These are phyloP conservation scores for Lacerta viridis DNA, from an alignment of 2,797 vertebrate species.

Conservation along the genomic window DNA sequence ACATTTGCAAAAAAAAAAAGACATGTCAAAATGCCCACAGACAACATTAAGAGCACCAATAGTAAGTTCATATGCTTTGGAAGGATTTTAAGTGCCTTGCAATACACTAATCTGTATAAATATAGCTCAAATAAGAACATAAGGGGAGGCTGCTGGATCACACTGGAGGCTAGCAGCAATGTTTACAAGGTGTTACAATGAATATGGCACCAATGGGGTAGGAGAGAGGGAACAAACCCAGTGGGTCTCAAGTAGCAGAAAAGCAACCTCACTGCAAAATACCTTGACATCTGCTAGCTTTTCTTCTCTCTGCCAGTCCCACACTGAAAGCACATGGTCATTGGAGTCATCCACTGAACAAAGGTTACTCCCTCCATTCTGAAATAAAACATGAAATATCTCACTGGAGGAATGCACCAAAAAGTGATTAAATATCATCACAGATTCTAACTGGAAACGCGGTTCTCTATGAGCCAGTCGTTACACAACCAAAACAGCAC, in stretches of 20 bases:
- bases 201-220: not conserved
- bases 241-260: conserved; percentile 37
- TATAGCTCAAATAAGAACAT: too few relatives aligned
- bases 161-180: not conserved
- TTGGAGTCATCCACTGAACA: conserved; percentile 97
- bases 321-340: conserved; percentile 95
- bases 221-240: not conserved
- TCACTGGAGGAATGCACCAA: not conserved
- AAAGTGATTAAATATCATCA: conserved; percentile 13
- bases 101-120: too few relatives aligned
- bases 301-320: conserved; percentile 98
- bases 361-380: conserved; percentile 95
- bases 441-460: not conserved
- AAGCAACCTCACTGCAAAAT: conserved; percentile 66
- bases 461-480: not conserved
- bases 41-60: not conserved
- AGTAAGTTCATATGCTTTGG: not conserved
- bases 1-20: conserved; percentile 40
- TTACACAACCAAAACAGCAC: not conserved
- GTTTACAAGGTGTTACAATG: not conserved
- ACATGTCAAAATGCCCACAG: not conserved
- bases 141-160: not conserved
- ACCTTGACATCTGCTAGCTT: conserved; percentile 96
- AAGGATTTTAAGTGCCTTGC: not conserved
- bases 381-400: conserved; percentile 46